Evolutionary conservation across 2,888 invertebrate species (phyloP), one percentile per base, ranked within the genome.

Genomic region (Drosophila anomelani): DNA sequence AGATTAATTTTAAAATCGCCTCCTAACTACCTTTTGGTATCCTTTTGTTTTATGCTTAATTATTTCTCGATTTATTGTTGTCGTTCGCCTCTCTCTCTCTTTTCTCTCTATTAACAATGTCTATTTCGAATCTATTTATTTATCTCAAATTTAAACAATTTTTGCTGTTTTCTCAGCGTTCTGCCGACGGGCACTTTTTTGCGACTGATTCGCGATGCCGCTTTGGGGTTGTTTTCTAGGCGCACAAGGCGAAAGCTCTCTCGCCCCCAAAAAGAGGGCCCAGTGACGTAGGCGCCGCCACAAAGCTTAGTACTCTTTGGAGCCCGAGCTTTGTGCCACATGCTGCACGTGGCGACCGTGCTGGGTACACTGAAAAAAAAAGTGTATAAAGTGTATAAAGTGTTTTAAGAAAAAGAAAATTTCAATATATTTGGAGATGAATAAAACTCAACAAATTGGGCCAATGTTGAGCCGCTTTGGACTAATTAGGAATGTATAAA

Each of bases 101-200:
- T 13, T 32, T 15, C 20, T 47, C 44, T 29, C 34, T 6, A 9
- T 29, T 20, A 47, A 17, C 64, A 39, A 43, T 68, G 51, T 36
- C 49, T 67, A 41, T 56, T 56, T 47, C 41, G 47, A 67, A 43
- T 32, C 29, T 47, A 38, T 49, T 67, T 68, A 57, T 56, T 57
- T 38, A 34, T 38, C 57, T 57, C 20, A 39, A 39, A 36, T 20
- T 55, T 26, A 34, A n/a, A 46, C 23, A 41, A 41, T 41, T 29
- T 51, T 46, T 61, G 32, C 55, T 66, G 63, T 60, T 71, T 79
- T 73, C 64, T 81, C 73, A 60, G 76, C 77, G 82, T 87, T 90
- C 90, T 90, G 87, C 88, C 90, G 90, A 89, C 90, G 90, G 89
- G 41, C 57, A 88, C 90, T 90, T 90, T 89, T 90, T 90, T 73